These are phyloP conservation scores for Epinephelus moara DNA, from an alignment of 2,113 vertebrate species.

Conservation along the genomic window DNA sequence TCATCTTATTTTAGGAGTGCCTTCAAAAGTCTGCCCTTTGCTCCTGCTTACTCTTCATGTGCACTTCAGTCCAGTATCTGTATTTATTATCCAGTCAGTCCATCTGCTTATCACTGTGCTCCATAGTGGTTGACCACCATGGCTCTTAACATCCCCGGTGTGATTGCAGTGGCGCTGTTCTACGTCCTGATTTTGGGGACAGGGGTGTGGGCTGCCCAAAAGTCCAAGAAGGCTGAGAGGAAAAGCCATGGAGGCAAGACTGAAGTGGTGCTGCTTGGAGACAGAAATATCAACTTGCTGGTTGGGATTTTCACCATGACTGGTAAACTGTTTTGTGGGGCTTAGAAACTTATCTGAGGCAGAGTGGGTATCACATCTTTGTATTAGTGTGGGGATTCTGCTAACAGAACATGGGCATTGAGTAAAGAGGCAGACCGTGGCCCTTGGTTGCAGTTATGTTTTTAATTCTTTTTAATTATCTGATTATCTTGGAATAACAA, in stretches of 20 bases:
- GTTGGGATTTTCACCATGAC: conserved; percentile 82
- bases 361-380: neutral
- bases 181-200: conserved; percentile 79
- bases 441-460: no score
- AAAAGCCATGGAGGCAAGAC: conserved; percentile 65
- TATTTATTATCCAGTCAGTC: neutral
- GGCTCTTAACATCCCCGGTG: conserved; percentile 59
- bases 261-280: conserved; percentile 84
- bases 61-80: neutral
- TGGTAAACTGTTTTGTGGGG: conserved; percentile 28
- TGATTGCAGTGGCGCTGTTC: conserved; percentile 80
- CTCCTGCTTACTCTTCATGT: neutral
- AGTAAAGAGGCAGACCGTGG: no score
- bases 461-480: no score
- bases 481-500: no score
- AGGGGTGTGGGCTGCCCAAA: conserved; percentile 85
- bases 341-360: neutral
- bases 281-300: conserved; percentile 79
- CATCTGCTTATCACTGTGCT: neutral
- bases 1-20: neutral
- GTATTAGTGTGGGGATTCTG: neutral
- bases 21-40: neutral
- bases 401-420: no score
- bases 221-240: conserved; percentile 78
- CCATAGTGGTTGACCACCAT: conserved; percentile 12